phyloP scores from a whole-genome alignment of 2,113 vertebrate species.

The Nematolebias whitei region DNA sequence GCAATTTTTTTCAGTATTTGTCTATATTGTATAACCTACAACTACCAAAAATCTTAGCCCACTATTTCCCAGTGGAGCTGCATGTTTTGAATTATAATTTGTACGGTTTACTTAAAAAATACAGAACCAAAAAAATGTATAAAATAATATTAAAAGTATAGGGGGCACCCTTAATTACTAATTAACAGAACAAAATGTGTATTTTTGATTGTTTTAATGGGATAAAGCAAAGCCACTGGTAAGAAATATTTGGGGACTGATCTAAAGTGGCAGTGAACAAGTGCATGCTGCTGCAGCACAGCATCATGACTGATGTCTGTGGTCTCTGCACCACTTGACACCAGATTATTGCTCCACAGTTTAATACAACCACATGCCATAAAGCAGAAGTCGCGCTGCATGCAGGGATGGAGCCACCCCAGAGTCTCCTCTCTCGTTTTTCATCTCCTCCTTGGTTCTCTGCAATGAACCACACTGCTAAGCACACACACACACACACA shows the following conservation, averaged over 20 bases:
- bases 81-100: no score
- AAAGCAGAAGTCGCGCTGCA: constrained; percentile 69
- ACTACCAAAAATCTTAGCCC: no score
- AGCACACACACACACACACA: constrained; percentile 30
- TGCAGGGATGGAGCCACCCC: constrained; percentile 41
- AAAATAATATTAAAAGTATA: no score
- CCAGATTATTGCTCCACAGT: constrained; percentile 75
- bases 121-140: no score
- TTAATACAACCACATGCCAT: constrained; percentile 76
- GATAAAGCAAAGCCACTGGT: background rate
- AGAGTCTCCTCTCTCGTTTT: constrained; percentile 52
- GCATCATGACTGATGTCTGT: constrained; percentile 70
- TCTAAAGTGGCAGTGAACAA: constrained; percentile 42
- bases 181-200: background rate
- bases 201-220: background rate
- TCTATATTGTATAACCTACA: no score
- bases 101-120: no score
- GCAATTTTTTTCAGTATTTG: no score
- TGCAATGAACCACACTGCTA: constrained; percentile 45
- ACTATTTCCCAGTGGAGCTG: no score
- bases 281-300: constrained; percentile 33
- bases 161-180: background rate
- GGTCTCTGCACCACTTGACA: constrained; percentile 73
- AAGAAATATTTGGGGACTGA: constrained; percentile 34
- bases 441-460: constrained; percentile 48